A percentile compares a stretch with the other conserved stretches of the same genome.
phyloP scores from a whole-genome alignment of 2,888 invertebrate genomes.

The Polydrusus tereticollis region DNA sequence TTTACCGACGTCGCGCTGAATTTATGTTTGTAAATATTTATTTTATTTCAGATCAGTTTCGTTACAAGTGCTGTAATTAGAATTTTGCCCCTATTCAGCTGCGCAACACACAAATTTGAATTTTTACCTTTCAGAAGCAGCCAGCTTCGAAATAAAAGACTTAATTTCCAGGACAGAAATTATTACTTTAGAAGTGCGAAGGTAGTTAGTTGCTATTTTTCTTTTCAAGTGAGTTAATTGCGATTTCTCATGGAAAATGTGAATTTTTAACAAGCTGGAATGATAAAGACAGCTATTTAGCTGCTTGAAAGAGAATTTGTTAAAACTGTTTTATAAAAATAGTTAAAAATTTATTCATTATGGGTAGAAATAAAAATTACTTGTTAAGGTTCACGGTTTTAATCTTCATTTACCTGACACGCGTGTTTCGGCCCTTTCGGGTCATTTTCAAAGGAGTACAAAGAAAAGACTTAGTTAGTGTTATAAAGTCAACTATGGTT shows the following conservation, averaged over 20 bases:
- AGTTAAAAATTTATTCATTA: no score
- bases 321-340: no score
- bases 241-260: conserved; percentile 12
- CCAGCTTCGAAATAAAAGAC: neutral
- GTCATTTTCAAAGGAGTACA: no score
- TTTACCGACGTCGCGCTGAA: no score
- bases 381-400: no score
- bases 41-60: neutral
- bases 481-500: no score
- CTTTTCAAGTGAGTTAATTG: conserved; percentile 28
- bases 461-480: no score
- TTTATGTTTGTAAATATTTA: neutral
- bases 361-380: no score
- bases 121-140: neutral
- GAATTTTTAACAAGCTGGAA: neutral
- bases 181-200: neutral
- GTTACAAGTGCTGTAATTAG: neutral
- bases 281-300: neutral
- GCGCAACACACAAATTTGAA: neutral
- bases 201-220: conserved; percentile 26
- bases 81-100: neutral
- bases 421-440: no score
- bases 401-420: no score
- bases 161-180: neutral
- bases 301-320: neutral